Evolutionary conservation across 2,113 vertebrate genomes (phyloP), one percentile per base, ranked within the genome.

Genomic region (Ctenomys sociabilis): DNA sequence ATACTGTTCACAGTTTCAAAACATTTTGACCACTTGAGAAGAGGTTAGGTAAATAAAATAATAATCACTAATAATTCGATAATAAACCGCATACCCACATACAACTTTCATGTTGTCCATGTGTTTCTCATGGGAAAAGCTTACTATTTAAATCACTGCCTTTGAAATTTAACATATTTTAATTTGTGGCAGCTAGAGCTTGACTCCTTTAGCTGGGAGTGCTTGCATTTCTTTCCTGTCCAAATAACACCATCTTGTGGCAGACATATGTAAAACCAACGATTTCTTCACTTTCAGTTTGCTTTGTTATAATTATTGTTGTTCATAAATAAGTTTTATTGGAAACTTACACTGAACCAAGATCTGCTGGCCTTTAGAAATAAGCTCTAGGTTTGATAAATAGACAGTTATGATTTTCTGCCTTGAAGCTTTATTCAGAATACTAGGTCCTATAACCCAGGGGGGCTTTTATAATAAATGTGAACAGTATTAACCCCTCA

Each of bases 211-310:
- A 24, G 32, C 11, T 14, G 0, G 10, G 64, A 30, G 61, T 30
- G 28, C 22, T 49, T n/a, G 37, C 61, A 54, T 57, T 68, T 45
- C 70, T 94, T 85, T 90, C 83, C 22, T 73, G 93, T 81, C 49
- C 66, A 35, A 96, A 92, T 66, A 95, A 82, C 95, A 63, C 96
- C 97, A 95, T 85, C 97, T 96, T 54, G 96, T 96, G 97, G 94
- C 12, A 11, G 80, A 37, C 43, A 68, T 2, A 0, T 45, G 35
- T 49, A 93, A 59, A 90, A 88, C 35, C 40, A 83, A 49, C 10
- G 1, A 16, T 85, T 66, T 96, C 43, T 59, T 82, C 12, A 11
- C 6, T 54, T 37, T 54, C 19, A 35, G 37, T 59, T n/a, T 28
- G 32, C 40, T 90, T 77, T 37, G 14, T 40, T 45, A 49, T 43